A percentile compares a stretch with the other conserved stretches of the same genome.
Conservation (phyloP, 2,113 vertebrate genomes). For the Piaya cayana region DNA sequence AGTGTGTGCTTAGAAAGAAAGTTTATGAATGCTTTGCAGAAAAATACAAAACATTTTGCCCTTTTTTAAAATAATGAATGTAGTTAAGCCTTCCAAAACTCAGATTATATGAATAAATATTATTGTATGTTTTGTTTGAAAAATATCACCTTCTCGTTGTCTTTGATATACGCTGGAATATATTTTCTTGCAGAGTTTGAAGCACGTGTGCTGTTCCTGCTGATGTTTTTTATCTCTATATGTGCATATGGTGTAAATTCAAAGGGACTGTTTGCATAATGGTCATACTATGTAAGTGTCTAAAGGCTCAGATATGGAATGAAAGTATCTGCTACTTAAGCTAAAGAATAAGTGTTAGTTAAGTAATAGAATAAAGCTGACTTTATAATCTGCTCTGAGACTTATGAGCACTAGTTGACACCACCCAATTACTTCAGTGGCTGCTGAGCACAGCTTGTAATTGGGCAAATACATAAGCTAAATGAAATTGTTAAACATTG, state of each 20-base stretch:
- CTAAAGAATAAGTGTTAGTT: background rate
- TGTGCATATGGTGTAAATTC: background rate
- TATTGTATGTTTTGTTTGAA: background rate
- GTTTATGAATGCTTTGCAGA: background rate
- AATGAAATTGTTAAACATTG: background rate
- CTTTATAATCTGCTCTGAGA: background rate
- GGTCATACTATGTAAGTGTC: background rate
- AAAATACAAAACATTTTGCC: background rate
- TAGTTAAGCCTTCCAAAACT: background rate
- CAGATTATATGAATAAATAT: background rate
- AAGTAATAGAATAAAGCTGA: background rate
- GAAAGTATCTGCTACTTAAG: background rate
- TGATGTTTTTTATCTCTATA: background rate
- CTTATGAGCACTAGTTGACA: background rate
- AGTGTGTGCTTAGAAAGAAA: background rate
- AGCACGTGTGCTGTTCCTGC: background rate
- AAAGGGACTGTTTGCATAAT: background rate
- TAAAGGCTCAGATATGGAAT: background rate
- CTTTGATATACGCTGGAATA: background rate
- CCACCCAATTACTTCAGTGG: background rate
- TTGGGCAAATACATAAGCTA: background rate
- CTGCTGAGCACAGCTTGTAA: background rate
- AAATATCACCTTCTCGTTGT: background rate
- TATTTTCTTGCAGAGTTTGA: background rate
- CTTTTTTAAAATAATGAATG: background rate